These are phyloP conservation scores for Deilephila porcellus DNA, from an alignment of 2,888 invertebrate genomes.

Conservation along the genomic window DNA sequence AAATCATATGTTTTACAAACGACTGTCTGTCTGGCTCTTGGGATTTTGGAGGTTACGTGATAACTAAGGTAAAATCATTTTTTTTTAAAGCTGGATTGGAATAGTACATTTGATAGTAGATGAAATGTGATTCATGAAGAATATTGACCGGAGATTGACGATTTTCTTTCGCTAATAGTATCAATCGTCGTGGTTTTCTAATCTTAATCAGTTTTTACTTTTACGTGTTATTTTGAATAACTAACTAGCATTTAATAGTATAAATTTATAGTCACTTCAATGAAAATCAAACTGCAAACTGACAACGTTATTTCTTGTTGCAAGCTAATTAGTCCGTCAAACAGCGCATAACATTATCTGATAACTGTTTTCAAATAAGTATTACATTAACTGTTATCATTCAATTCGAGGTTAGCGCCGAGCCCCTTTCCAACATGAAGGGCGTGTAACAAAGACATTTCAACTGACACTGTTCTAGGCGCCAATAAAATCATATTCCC, in stretches of 20 bases:
- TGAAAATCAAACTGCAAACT: not conserved
- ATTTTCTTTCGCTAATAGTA: too few relatives aligned
- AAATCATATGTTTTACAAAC: constrained; percentile 23
- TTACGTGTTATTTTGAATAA: not conserved
- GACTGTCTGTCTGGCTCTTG: not conserved
- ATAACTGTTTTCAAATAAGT: constrained; percentile 5
- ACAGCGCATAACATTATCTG: constrained; percentile 4
- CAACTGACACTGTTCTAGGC: constrained; percentile 16
- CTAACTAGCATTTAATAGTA: not conserved
- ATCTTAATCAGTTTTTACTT: too few relatives aligned
- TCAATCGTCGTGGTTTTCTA: too few relatives aligned
- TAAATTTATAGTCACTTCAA: too few relatives aligned
- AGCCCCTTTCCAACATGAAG: constrained; percentile 21
- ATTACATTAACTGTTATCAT: not conserved
- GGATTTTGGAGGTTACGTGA: not conserved
- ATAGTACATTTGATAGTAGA: too few relatives aligned
- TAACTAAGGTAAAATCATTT: not conserved
- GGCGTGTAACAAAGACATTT: constrained; percentile 17
- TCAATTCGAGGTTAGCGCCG: constrained; percentile 19
- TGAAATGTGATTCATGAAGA: not conserved
- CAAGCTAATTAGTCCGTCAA: not conserved
- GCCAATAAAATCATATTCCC: constrained; percentile 37
- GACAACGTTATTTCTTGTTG: not conserved
- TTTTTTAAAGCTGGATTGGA: too few relatives aligned
- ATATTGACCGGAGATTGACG: too few relatives aligned